Percentiles rank a stretch among this genome's conserved stretches.
Evolutionary conservation across 2,797 vertebrate species (phyloP).

Genomic region (Adelosebastes latens): DNA sequence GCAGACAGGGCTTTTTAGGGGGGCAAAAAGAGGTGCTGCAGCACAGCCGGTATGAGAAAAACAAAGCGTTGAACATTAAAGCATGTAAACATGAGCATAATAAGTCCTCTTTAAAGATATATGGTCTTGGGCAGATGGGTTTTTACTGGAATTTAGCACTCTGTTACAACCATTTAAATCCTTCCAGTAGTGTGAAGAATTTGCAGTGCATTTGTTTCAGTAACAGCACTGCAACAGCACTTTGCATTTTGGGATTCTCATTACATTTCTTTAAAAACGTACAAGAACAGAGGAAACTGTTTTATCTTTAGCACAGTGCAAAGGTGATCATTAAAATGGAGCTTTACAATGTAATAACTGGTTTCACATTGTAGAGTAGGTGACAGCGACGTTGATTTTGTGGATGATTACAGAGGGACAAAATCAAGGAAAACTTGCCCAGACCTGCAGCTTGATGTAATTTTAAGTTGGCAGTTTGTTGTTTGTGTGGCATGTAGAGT

Average conservation of each 20-base stretch:
- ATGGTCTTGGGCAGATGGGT: not conserved
- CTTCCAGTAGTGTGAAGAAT: not conserved
- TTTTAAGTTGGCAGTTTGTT: slow-evolving; percentile 2
- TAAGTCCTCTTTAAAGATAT: not conserved
- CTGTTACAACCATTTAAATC: not conserved
- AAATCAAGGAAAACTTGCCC: slow-evolving; percentile 4
- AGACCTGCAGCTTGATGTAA: not conserved
- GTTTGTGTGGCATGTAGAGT: not conserved
- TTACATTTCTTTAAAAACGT: not conserved
- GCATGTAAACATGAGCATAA: not conserved
- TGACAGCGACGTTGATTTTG: not conserved
- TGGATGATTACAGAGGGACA: not conserved
- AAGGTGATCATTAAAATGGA: slow-evolving; percentile 2
- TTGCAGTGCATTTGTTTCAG: not conserved
- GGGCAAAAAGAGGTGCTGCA: too few species aligned
- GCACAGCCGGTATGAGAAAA: too few species aligned
- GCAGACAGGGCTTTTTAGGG: too few species aligned
- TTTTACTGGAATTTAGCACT: not conserved
- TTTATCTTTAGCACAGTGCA: not conserved
- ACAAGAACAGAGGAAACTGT: not conserved
- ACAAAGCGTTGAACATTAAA: not conserved
- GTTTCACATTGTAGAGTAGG: not conserved
- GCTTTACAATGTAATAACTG: not conserved
- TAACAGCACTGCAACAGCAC: not conserved
- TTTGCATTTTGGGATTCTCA: not conserved